Evolutionary conservation across 2,797 vertebrate genomes (phyloP).

Genomic region (Typhlichthys eigenmanni): DNA sequence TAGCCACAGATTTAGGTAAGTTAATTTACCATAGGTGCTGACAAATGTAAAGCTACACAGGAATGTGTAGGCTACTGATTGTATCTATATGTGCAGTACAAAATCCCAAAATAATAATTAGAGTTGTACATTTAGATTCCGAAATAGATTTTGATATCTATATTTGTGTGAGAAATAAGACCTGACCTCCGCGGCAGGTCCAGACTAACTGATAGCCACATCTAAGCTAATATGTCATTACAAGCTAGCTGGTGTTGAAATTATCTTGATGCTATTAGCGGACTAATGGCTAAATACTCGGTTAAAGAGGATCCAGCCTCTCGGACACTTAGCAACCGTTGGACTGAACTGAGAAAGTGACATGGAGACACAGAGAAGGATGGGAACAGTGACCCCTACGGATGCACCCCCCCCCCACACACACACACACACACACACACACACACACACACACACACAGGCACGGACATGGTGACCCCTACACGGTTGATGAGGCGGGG

Average conservation of each 20-base stretch:
- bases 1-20: too few species aligned
- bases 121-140: conserved; percentile 36
- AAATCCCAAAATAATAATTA: conserved; percentile 22
- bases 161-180: conserved; percentile 39
- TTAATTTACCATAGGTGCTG: too few species aligned
- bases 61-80: too few species aligned
- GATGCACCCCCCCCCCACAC: background rate
- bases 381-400: conserved; percentile 65
- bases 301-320: conserved; percentile 63
- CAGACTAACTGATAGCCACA: conserved; percentile 64
- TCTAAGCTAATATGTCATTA: conserved; percentile 80
- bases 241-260: conserved; percentile 67
- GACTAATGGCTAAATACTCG: conserved; percentile 76
- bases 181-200: conserved; percentile 70
- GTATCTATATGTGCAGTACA: background rate
- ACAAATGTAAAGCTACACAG: too few species aligned
- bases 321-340: conserved; percentile 65
- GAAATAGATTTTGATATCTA: conserved; percentile 37
- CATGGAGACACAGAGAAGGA: conserved; percentile 70
- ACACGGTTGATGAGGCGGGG: conserved; percentile 73
- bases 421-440: too few species aligned
- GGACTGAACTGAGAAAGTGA: conserved; percentile 66
- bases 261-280: conserved; percentile 73
- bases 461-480: conserved; percentile 68
- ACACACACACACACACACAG: conserved; percentile 31